phyloP scores from a whole-genome alignment of 2,888 invertebrate species.

The Parochlus steinenii region DNA sequence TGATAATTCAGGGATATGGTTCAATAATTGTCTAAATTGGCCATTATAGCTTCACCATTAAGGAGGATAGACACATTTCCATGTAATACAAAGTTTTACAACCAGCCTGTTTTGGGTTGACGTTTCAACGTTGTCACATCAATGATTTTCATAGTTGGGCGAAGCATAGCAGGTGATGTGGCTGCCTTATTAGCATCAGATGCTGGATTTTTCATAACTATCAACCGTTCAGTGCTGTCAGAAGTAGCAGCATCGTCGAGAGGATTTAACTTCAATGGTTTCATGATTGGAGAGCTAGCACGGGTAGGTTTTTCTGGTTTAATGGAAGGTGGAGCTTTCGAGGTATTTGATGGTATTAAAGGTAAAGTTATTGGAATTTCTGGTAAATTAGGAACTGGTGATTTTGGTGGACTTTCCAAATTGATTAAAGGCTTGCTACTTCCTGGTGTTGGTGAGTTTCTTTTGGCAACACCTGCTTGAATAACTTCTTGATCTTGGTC shows the following conservation, averaged over 20 bases:
- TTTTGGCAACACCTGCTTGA: neutral
- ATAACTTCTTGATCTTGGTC: neutral
- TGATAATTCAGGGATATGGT: too few species aligned
- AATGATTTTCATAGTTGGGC: slow-evolving; percentile 32
- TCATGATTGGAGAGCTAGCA: neutral
- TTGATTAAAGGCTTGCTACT: slow-evolving; percentile 1
- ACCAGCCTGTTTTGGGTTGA: slow-evolving; percentile 44
- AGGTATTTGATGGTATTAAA: slow-evolving; percentile 19
- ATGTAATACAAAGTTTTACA: slow-evolving; percentile 30
- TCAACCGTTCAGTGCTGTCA: slow-evolving; percentile 36
- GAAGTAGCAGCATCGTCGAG: slow-evolving; percentile 20
- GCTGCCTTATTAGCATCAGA: slow-evolving; percentile 11
- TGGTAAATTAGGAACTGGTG: slow-evolving; percentile 5
- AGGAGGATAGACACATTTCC: too few species aligned
- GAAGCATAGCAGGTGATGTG: slow-evolving; percentile 30
- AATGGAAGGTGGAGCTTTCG: slow-evolving; percentile 1
- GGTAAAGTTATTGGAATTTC: slow-evolving; percentile 16
- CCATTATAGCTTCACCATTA: too few species aligned
- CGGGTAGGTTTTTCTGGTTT: neutral
- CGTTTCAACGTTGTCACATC: slow-evolving; percentile 37
- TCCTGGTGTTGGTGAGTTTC: slow-evolving; percentile 5
- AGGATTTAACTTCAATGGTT: slow-evolving; percentile 5
- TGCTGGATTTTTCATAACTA: slow-evolving; percentile 18
- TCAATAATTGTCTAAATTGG: too few species aligned
- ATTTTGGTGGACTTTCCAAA: slow-evolving; percentile 6